phyloP scores from a whole-genome alignment of 2,797 vertebrate species.

The Lophura swinhoii region DNA sequence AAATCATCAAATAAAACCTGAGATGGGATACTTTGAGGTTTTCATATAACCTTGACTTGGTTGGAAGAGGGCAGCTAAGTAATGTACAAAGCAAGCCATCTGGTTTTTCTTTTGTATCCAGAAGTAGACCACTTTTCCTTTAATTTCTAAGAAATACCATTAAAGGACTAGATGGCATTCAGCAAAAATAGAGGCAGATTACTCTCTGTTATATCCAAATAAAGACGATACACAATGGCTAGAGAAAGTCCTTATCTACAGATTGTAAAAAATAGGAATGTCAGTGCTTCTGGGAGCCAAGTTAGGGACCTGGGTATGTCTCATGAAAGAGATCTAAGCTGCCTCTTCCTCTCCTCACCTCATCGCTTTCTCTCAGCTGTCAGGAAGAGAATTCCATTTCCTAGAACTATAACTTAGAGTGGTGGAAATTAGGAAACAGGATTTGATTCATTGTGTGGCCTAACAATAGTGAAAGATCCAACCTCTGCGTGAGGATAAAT shows the following conservation, averaged over 20 bases:
- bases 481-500: background rate
- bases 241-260: background rate
- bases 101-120: background rate
- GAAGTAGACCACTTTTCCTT: background rate
- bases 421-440: slow-evolving; percentile 32
- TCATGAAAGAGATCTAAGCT: background rate
- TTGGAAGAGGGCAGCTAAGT: background rate
- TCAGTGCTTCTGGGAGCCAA: background rate
- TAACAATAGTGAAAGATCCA: slow-evolving; percentile 13
- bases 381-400: slow-evolving; percentile 7
- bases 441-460: slow-evolving; percentile 30
- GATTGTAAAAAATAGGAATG: background rate
- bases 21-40: background rate
- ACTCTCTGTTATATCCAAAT: background rate
- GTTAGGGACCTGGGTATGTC: background rate
- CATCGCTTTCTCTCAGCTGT: slow-evolving; percentile 15
- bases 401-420: slow-evolving; percentile 27
- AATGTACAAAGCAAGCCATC: background rate
- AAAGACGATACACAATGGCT: background rate
- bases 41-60: background rate
- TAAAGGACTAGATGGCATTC: background rate
- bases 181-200: background rate
- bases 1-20: background rate
- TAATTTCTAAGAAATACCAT: background rate
- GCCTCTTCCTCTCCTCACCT: slow-evolving; percentile 14